Conservation (phyloP, 2,888 invertebrate species). For the Aphidoletes aphidimyza region DNA sequence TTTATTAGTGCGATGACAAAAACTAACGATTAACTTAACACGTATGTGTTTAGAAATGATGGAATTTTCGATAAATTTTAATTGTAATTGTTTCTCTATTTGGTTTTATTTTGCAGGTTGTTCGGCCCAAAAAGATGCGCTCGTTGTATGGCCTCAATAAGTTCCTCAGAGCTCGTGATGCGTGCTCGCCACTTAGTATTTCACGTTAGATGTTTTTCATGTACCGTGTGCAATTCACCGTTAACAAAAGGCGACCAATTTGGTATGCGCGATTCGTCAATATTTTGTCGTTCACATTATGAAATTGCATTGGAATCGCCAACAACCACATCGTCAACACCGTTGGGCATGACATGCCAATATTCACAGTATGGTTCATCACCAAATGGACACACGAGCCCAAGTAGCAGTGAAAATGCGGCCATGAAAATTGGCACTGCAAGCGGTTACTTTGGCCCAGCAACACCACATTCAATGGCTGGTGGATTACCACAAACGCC, state of each 20-base stretch:
- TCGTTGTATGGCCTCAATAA: constrained; percentile 88
- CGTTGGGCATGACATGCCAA: constrained; percentile 68
- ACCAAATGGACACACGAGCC: constrained; percentile 61
- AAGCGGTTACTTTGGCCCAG: constrained; percentile 69
- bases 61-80: too few species aligned
- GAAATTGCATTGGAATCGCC: constrained; percentile 64
- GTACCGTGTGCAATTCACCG: constrained; percentile 86
- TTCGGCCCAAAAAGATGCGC: constrained; percentile 91
- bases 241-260: constrained; percentile 95
- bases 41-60: too few species aligned
- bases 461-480: constrained; percentile 64
- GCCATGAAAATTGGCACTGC: constrained; percentile 65
- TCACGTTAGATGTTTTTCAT: constrained; percentile 95
- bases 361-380: constrained; percentile 68
- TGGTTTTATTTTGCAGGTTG: constrained; percentile 74
- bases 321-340: constrained; percentile 61
- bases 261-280: constrained; percentile 88
- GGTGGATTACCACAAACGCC: constrained; percentile 73
- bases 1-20: too few species aligned
- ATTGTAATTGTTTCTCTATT: constrained; percentile 11
- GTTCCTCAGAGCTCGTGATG: constrained; percentile 94
- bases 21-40: too few species aligned
- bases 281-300: constrained; percentile 77
- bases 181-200: constrained; percentile 91
- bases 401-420: constrained; percentile 53